Evolutionary conservation across 2,888 invertebrate species (phyloP), one percentile per base, ranked within the genome.

Genomic region (Azorinus chamasolen): DNA sequence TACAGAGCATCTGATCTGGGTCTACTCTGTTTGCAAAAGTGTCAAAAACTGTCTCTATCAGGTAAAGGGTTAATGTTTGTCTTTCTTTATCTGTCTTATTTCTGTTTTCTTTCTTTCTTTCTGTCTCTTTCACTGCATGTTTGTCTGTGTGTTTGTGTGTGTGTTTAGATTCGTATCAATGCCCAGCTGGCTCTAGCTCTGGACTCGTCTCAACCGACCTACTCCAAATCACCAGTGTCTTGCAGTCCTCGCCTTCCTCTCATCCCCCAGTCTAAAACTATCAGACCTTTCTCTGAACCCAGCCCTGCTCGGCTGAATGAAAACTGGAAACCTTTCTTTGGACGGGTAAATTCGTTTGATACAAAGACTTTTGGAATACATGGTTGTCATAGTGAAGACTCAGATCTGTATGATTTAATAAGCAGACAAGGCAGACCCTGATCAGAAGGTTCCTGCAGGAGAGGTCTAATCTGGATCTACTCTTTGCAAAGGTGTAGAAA

Each of bases 261-360:
- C 37, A 46, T 72, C 2, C 69, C 81, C 8, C 61, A 64, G 41
- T 46, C 68, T 39, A 64, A 57, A 39, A 76, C 63, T 24, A 6
- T 75, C 22, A 18, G 58, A 37, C 80, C 78, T 16, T 81, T 80
- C 51, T 58, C 74, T 39, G 69, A 73, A 25, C 61, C 65, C 18
- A 64, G 37, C 8, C 61, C 73, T 25, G 12, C 69, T n/a, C 63
- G 77, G 24, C 41, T 75, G 39, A 82, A 82, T 58, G 82, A 82
- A 58, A 59, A 59, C 27, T 75, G 75, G 75, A 82, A 64, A 51
- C 66, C 70, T 25, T 78, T 70, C 45, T 48, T 62, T 62, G 66
- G 71, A 54, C 55, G 76, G 76, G 76, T 77, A 77, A 74, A 64
- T 64, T 41, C 32, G 43, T 43, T n/a, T n/a, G n/a, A n/a, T n/a